These are phyloP conservation scores for Himalopsyche japonica DNA, from an alignment of 2,888 invertebrate species.

Conservation along the genomic window DNA sequence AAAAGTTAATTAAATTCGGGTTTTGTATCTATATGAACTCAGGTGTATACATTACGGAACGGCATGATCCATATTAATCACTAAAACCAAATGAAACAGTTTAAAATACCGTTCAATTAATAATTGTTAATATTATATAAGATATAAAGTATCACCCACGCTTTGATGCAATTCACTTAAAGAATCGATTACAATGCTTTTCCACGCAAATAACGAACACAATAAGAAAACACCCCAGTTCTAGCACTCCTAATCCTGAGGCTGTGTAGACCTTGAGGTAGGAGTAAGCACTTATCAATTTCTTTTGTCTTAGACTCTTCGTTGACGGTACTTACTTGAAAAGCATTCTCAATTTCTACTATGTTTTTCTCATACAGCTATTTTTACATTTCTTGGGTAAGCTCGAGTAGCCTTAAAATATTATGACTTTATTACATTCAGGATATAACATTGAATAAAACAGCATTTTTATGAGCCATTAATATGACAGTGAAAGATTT, in stretches of 20 bases:
- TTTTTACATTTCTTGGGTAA: not conserved
- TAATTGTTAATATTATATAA: too few species aligned
- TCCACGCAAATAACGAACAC: not conserved
- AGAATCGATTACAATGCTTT: not conserved
- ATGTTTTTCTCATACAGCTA: not conserved
- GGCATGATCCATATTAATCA: too few species aligned
- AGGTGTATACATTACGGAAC: too few species aligned
- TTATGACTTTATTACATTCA: too few species aligned
- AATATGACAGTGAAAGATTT: too few species aligned
- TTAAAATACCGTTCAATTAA: too few species aligned
- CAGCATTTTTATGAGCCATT: too few species aligned
- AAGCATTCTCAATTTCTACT: not conserved
- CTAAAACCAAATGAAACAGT: too few species aligned
- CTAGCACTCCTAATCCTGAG: not conserved
- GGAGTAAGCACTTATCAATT: conserved; percentile 26
- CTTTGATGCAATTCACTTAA: not conserved
- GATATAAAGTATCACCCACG: too few species aligned
- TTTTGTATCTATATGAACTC: too few species aligned
- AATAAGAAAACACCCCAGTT: not conserved
- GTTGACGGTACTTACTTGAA: not conserved
- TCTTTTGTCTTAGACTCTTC: conserved; percentile 34
- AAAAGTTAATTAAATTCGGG: too few species aligned
- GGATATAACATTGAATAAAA: too few species aligned
- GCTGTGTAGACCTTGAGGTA: not conserved
- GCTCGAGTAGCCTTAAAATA: not conserved